Evolutionary conservation across 2,797 vertebrate species (phyloP).

Genomic region (Fringilla coelebs): DNA sequence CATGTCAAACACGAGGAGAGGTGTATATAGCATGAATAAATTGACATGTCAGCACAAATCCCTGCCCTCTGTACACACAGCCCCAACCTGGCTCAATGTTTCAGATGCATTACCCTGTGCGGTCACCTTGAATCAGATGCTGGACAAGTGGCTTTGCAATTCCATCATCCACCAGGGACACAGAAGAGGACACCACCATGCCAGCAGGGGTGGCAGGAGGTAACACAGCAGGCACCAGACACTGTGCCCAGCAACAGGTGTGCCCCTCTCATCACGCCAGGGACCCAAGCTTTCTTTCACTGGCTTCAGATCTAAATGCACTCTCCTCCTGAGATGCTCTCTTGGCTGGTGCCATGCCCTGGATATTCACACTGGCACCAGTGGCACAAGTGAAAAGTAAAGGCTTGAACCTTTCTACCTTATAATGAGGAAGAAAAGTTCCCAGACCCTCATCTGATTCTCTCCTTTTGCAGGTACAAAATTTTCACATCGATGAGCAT

Average conservation of each 20-base stretch:
- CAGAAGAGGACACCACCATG: not conserved
- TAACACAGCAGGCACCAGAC: not conserved
- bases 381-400: not conserved
- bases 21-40: conserved; percentile 47
- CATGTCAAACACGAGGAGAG: conserved; percentile 53
- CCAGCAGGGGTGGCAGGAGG: not conserved
- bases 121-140: not conserved
- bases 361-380: not conserved
- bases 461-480: not conserved
- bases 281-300: not conserved
- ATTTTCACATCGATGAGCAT: not conserved
- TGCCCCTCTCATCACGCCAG: not conserved
- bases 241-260: rapidly evolving
- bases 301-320: not conserved
- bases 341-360: not conserved
- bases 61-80: conserved; percentile 33
- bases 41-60: conserved; percentile 55
- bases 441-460: not conserved
- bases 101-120: not conserved
- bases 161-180: not conserved
- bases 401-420: not conserved
- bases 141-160: not conserved
- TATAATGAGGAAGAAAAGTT: not conserved
- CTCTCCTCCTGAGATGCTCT: not conserved
- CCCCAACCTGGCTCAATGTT: not conserved